Percentiles rank a stretch among this genome's conserved stretches.
phyloP scores from a whole-genome alignment of 2,797 vertebrate species.

The Anas flavirostris region DNA sequence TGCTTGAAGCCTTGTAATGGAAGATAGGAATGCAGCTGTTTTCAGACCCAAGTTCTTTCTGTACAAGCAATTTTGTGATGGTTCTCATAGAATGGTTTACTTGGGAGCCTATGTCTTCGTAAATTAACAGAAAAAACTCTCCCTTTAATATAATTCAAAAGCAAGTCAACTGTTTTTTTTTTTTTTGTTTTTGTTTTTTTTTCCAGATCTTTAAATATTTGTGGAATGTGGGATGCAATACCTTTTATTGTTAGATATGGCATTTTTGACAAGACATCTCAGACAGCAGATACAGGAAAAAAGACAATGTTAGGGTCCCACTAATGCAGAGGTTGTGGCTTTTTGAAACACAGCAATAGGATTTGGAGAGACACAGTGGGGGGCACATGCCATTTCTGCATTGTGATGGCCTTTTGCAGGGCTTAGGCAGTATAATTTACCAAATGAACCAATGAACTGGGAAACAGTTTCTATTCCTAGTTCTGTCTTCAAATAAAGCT shows the following conservation, averaged over 20 bases:
- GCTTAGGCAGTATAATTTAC: background rate
- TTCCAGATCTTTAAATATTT: background rate
- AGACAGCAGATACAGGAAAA: background rate
- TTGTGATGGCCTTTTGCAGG: background rate
- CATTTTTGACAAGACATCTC: background rate
- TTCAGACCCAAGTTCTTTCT: background rate
- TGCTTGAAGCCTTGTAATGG: background rate
- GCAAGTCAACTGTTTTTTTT: background rate
- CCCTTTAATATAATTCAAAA: background rate
- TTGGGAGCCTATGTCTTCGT: accelerated
- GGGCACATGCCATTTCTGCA: background rate
- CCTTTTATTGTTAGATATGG: background rate
- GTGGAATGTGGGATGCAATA: background rate
- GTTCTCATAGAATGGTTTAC: background rate
- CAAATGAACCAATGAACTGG: background rate
- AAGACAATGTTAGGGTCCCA: background rate
- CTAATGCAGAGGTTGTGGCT: background rate
- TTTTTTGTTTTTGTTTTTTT: background rate
- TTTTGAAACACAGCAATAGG: background rate
- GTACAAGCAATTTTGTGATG: background rate
- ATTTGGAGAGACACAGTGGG: background rate
- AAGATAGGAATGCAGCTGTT: background rate
- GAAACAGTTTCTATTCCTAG: background rate
- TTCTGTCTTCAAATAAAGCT: background rate
- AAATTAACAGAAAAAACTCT: background rate